phyloP scores from a whole-genome alignment of 2,113 vertebrate species.

The Rhinichthys klamathensis region DNA sequence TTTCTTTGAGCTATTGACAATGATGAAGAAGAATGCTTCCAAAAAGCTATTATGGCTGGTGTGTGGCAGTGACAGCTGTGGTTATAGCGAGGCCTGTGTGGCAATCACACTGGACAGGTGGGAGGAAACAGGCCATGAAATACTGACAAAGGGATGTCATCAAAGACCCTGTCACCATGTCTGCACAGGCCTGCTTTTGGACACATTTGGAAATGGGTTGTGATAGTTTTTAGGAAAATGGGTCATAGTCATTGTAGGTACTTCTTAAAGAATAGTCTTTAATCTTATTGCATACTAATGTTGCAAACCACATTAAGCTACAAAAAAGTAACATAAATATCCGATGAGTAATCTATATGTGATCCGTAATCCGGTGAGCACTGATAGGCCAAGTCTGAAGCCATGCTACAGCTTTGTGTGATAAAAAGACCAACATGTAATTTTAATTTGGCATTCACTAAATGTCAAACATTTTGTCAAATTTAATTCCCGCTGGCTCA shows the following conservation, averaged over 20 bases:
- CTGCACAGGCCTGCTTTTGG: neutral
- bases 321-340: neutral
- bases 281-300: neutral
- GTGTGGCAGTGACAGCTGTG: constrained; percentile 32
- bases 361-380: too few relatives aligned
- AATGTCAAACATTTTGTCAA: too few relatives aligned
- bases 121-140: constrained; percentile 50
- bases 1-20: constrained; percentile 48
- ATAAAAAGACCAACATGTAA: too few relatives aligned
- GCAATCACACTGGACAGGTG: constrained; percentile 56
- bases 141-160: constrained; percentile 41
- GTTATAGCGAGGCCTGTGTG: constrained; percentile 23
- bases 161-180: constrained; percentile 43
- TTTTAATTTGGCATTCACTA: too few relatives aligned
- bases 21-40: constrained; percentile 54
- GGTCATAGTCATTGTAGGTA: neutral
- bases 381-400: too few relatives aligned
- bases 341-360: neutral
- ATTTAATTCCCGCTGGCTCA: too few relatives aligned
- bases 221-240: neutral
- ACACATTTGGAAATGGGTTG: neutral
- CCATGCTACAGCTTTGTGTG: too few relatives aligned
- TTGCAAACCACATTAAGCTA: neutral
- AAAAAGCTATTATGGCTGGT: constrained; percentile 45
- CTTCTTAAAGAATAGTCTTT: neutral